Percentiles rank a stretch among this genome's conserved stretches.
phyloP scores from a whole-genome alignment of 2,888 invertebrate genomes.

The Polyploca ridens region DNA sequence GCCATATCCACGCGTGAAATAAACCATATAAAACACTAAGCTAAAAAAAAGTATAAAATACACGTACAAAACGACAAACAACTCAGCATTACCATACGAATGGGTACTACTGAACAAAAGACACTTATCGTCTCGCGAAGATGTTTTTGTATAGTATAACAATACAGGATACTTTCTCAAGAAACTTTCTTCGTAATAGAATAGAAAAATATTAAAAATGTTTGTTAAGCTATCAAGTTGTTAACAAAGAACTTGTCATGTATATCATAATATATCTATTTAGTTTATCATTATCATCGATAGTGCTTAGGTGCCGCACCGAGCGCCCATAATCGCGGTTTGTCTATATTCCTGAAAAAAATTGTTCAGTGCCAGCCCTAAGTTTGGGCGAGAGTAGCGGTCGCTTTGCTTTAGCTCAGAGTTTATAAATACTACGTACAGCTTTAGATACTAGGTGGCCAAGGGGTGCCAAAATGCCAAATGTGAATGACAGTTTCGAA shows the following conservation, averaged over 20 bases:
- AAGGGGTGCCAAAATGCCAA: no score
- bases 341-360: no score
- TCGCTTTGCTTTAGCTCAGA: no score
- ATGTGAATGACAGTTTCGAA: no score
- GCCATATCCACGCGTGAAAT: not conserved
- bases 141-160: not conserved
- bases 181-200: not conserved
- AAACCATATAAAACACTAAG: not conserved
- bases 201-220: not conserved
- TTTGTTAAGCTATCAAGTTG: slow-evolving; percentile 28
- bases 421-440: no score
- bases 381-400: no score
- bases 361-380: no score
- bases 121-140: not conserved
- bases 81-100: not conserved
- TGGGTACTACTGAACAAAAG: not conserved
- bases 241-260: slow-evolving; percentile 16
- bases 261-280: not conserved
- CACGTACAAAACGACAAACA: not conserved
- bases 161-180: not conserved
- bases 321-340: no score
- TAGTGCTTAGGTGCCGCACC: no score
- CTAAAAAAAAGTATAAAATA: slow-evolving; percentile 1
- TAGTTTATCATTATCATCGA: not conserved
- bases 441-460: no score